Conservation (phyloP, 2,113 vertebrate species). For the Lucifuga dentata region DNA sequence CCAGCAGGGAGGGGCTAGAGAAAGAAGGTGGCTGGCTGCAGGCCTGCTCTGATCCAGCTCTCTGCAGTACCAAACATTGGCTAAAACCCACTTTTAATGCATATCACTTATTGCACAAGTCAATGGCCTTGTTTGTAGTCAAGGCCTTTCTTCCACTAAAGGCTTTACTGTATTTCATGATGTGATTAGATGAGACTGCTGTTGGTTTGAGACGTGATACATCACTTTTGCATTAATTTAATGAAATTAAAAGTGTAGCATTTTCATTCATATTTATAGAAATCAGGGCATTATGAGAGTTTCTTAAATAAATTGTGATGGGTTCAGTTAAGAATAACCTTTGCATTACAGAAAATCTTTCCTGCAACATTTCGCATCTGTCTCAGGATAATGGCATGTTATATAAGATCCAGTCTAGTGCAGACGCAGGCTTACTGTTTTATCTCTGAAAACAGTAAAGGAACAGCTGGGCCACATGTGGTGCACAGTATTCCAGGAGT, state of each 20-base stretch:
- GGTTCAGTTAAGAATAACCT: neutral
- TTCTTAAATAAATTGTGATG: neutral
- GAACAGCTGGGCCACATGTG: neutral
- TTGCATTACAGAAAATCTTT: neutral
- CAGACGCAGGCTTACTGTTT: neutral
- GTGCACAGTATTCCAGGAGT: slow-evolving; percentile 2
- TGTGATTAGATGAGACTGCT: neutral
- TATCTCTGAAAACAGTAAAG: neutral
- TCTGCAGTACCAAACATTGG: slow-evolving; percentile 58
- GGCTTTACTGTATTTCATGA: neutral
- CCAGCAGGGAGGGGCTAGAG: slow-evolving; percentile 64
- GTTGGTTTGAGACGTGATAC: too few relatives aligned
- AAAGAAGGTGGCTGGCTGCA: slow-evolving; percentile 52
- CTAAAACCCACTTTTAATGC: slow-evolving; percentile 42
- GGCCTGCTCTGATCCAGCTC: slow-evolving; percentile 36
- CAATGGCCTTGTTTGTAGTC: too few relatives aligned
- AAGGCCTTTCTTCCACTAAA: neutral
- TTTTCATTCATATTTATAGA: neutral
- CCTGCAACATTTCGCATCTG: too few relatives aligned
- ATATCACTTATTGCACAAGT: too few relatives aligned
- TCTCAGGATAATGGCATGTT: neutral
- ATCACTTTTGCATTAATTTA: too few relatives aligned
- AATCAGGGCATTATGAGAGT: neutral
- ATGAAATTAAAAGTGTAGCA: too few relatives aligned
- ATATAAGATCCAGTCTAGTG: neutral